Percentiles rank a stretch among this genome's conserved stretches.
These are phyloP conservation scores for Lithobates pipiens DNA, from an alignment of 2,797 vertebrate genomes.

Conservation along the genomic window DNA sequence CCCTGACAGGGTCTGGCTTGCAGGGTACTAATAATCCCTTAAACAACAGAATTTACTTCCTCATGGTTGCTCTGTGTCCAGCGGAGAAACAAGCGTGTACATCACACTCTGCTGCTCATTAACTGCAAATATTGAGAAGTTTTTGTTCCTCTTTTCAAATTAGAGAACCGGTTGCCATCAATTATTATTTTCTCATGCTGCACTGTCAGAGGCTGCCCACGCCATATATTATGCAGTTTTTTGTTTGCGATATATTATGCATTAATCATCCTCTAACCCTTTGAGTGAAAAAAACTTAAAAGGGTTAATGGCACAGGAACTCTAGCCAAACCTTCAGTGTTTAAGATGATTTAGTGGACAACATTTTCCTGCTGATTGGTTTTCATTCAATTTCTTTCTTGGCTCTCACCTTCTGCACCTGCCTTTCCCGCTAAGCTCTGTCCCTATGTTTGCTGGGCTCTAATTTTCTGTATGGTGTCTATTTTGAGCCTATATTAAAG, in stretches of 20 bases:
- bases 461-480: neutral
- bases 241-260: neutral
- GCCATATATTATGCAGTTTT: neutral
- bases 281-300: neutral
- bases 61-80: neutral
- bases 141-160: neutral
- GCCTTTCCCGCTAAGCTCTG: neutral
- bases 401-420: neutral
- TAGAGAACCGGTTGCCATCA: neutral
- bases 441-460: neutral
- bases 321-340: neutral
- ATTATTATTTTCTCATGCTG: slow-evolving; percentile 9
- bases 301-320: neutral
- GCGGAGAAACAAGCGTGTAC: neutral
- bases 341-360: neutral
- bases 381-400: neutral
- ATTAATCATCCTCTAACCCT: neutral
- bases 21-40: slow-evolving; percentile 13
- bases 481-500: neutral
- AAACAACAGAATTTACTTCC: neutral
- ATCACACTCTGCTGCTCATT: no score
- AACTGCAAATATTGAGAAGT: neutral
- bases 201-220: neutral
- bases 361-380: neutral
- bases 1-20: neutral